Base-by-base conservation (phyloP, 2,888 invertebrate genomes). In the Acronicta leporina region DNA sequence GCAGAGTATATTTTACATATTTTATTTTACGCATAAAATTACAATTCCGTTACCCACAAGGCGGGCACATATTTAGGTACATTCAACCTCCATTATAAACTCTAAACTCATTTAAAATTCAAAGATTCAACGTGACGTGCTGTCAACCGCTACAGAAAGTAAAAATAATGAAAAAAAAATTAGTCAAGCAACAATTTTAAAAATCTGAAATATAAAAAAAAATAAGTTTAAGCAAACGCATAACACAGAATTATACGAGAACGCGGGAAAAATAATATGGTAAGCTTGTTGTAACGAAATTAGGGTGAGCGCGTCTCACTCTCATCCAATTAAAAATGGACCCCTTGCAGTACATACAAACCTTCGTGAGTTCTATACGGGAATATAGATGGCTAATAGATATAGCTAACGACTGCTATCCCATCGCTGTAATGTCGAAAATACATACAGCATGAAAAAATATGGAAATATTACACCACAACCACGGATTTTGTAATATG, bases 351-450 rank as follows among this genome's bases (percentile, higher is more conserved):
- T 88, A 84, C 58, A 68, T 93, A 5, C 79, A 85, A 11, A 81
- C 74, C 7, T 70, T 92, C 30, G 74, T 91, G 8, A 81, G 77
- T 33, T 86, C 86, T 4, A 70, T 92, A n/a, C 86, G 88, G 63
- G 86, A 90, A 50, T 91, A 92, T 63, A 75, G 89, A 35, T 93
- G 92, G 92, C 75, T 93, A 1, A 46, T 92, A n/a, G 88, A 91
- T 14, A 76, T 89, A 11, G 93, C 91, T 4, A 84, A 84, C 20
- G 89, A 89, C 45, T 87, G 86, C 68, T 93, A 93, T 51, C 94
- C 92, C 0, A 81, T 94, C 30, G 78, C 80, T 1, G 68, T 82
- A 40, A 88, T 94, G 87, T 88, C 91, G 0, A 90, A 85, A 69
- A 83, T 92, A 27, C 92, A 92, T 60, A 88, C 88, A 10, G 87